Percentiles rank a stretch among this genome's conserved stretches.
Conservation (phyloP, 2,113 vertebrate species). For the Boulengeromyrus knoepffleri region DNA sequence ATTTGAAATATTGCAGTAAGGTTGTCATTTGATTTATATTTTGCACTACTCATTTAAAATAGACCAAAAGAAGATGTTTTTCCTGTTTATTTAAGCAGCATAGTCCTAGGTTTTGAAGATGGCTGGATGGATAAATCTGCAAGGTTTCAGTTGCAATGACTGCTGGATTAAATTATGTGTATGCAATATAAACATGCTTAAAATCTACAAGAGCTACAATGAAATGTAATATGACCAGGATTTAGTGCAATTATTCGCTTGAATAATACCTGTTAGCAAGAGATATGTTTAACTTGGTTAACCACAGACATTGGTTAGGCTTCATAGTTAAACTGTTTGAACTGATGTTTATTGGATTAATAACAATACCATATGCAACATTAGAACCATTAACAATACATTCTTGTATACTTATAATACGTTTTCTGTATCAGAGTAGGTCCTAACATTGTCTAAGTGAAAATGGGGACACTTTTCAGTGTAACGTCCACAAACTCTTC, state of each 20-base stretch:
- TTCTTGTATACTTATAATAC: background rate
- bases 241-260: background rate
- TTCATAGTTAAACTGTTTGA: background rate
- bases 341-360: background rate
- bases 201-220: background rate
- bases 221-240: background rate
- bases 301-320: background rate
- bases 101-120: background rate
- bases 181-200: background rate
- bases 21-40: background rate
- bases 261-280: background rate
- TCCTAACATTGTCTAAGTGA: background rate
- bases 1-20: background rate
- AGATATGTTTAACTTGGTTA: background rate
- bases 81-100: background rate
- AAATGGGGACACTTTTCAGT: background rate
- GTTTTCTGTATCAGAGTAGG: background rate
- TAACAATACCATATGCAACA: background rate
- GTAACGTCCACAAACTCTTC: background rate
- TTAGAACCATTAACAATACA: background rate
- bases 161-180: background rate
- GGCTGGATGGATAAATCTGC: background rate
- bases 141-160: background rate
- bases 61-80: background rate
- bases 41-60: background rate